Evolutionary conservation across 1,140 invertebrate species (phyloP), one percentile per base, ranked within the genome.

Genomic region (Asobara japonica): DNA sequence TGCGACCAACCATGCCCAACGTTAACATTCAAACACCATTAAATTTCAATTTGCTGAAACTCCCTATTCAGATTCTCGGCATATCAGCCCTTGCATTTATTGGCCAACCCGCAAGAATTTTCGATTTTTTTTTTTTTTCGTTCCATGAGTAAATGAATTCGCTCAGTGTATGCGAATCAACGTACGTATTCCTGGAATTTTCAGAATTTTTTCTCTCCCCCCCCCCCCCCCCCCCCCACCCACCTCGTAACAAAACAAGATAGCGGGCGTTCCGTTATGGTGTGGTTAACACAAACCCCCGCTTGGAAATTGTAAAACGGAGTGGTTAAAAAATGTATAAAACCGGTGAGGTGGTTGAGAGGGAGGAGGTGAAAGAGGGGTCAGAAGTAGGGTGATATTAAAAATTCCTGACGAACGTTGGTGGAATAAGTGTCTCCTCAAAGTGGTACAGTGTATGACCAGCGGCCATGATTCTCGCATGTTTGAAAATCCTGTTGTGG

Each of bases 341-440:
- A 25, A 56, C n/a, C n/a, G 16, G 25, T 27, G 31, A 68, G 29
- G 13, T 29, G 65, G 16, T 68, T 51, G 18, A 30, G 22, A 6
- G 18, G 11, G 41, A 29, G 41, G 30, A 45, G 4, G 20, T 6
- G 6, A 22, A 5, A n/a, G 3, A 31, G 16, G 65, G 30, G 7
- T 29, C 6, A 25, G 51, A 16, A 27, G 67, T n/a, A 64, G 68
- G 70, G 68, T 18, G 62, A 75, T 80, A 80, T 80, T 79, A 78
- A 79, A 79, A 78, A 80, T 77, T 76, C 66, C 65, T 71, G 76
- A 27, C 65, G 30, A 66, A 66, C n/a, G 22, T 33, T 38, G 22
- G 16, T 8, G 25, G 33, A 25, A 27, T 27, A 36, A 27, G 38
- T 45, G 29, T 38, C 27, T 31, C 25, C 61, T 65, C 51, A 56